Evolutionary conservation across 2,888 invertebrate genomes (phyloP), one percentile per base, ranked within the genome.

Genomic region (Prenolepis imparis): DNA sequence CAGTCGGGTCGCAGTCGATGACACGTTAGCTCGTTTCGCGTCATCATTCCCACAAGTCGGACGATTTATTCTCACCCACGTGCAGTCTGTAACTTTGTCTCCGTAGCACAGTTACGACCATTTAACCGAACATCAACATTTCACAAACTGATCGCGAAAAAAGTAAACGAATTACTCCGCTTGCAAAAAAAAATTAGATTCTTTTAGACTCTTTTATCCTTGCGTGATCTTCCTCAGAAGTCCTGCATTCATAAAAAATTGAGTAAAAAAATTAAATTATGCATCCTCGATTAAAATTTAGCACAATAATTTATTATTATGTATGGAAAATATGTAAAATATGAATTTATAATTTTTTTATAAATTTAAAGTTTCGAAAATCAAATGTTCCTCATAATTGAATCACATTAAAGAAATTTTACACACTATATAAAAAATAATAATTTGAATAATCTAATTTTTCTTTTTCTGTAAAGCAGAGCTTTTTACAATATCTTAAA

Each of bases 41-140:
- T 68, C 32, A 73, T 66, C 70, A 68, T 81, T 86, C 57, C 28
- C 66, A 75, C 36, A 80, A 83, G 52, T 87, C 80, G 68, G 48
- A 59, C 84, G 81, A 87, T 87, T 87, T 87, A 87, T 84, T 87
- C 74, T 86, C 81, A 82, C 81, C 57, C 24, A 52, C 64, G 67
- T 72, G 81, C 73, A 84, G 66, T 63, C 61, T 68, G 48, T 63
- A 82, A 87, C 63, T 80, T 72, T 28, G 86, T 86, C 63, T 73
- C 73, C 57, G 78, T 78, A 85, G 82, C 86, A 86, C 78, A 86
- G 61, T 86, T 86, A 73, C 66, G 41, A 78, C 18, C 57, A 70
- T 70, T 72, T 80, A 80, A 80, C 44, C 24, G 44, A 72, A 24
- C 44, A 59, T 72, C 11, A n/a, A n/a, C 48, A 6, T n/a, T 52